Evolutionary conservation across 2,888 invertebrate species (phyloP), one percentile per base, ranked within the genome.

Genomic region (Melieria omissa): DNA sequence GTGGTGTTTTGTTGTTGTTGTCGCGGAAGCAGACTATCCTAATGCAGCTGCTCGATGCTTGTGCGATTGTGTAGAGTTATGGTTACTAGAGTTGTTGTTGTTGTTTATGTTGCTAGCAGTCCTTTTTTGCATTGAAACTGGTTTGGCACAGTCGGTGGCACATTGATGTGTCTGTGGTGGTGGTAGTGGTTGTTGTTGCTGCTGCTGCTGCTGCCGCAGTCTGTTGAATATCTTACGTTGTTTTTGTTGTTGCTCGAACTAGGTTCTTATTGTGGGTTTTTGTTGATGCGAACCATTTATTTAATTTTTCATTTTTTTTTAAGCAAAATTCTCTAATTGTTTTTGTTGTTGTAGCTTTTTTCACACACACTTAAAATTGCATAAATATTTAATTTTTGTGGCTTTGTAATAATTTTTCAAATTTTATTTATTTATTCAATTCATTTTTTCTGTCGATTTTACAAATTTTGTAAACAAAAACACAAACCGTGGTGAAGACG

Each of bases 381-480:
- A 41, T 58, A 5, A 42, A 29, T 12, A 58, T 16, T 12, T 14
- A 29, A 8, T 57, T 57, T 29, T 8, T n/a, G 16, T 41, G 1
- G 41, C 57, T 49, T 49, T 49, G 9, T 12, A 10, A 49, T 49
- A 3, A 49, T 49, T 49, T 49, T 1, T 2, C 49, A 9, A 3
- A 10, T 12, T 49, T 49, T 9, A 41, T 12, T 58, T 58, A 12
- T 42, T 42, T 58, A 41, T 14, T 29, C 29, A 57, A 47, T 29
- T 9, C 7, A 12, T 47, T 42, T n/a, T 49, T 67, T 52, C 14
- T 61, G 60, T 67, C 60, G 61, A 67, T 61, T 61, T 67, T 60
- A 29, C 29, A 29, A 29, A 29, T 29, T 29, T 29, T 29, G 29
- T 29, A 29, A 29, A 29, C 52, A 42, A 47, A 45, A 61, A 55